These are phyloP conservation scores for Tetramorium bicarinatum DNA, from an alignment of 2,888 invertebrate species.

Conservation along the genomic window DNA sequence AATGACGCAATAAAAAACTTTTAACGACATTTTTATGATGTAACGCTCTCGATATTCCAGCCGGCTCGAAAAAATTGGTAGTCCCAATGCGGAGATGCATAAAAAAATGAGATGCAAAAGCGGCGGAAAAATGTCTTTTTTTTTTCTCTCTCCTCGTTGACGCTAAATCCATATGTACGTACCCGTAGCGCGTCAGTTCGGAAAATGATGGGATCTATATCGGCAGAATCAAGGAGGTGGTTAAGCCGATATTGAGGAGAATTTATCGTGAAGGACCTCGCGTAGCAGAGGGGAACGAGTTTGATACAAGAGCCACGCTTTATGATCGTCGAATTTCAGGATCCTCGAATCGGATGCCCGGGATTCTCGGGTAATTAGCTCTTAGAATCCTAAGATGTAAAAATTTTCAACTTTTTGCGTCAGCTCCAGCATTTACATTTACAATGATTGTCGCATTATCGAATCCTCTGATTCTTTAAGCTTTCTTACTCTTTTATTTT, in stretches of 20 bases:
- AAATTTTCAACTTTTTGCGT: not conserved
- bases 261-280: slow-evolving; percentile 17
- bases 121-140: not conserved
- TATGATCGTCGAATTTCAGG: slow-evolving; percentile 1
- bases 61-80: not conserved
- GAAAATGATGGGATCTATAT: slow-evolving; percentile 38
- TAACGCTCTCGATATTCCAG: slow-evolving; percentile 16
- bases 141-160: not conserved
- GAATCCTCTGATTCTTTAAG: not conserved
- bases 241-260: slow-evolving; percentile 42
- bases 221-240: slow-evolving; percentile 35
- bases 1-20: slow-evolving; percentile 45
- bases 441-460: not conserved
- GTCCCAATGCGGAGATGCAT: slow-evolving; percentile 2
- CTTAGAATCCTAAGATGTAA: not conserved
- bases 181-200: not conserved
- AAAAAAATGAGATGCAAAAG: slow-evolving; percentile 14
- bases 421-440: not conserved
- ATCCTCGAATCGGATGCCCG: not conserved
- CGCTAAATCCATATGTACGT: not conserved
- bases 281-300: not conserved
- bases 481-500: not conserved
- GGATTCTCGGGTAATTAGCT: not conserved
- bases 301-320: slow-evolving; percentile 24
- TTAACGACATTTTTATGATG: slow-evolving; percentile 36